These are phyloP conservation scores for Drosophila prosaltans DNA, from an alignment of 1,140 invertebrate genomes.

Conservation along the genomic window DNA sequence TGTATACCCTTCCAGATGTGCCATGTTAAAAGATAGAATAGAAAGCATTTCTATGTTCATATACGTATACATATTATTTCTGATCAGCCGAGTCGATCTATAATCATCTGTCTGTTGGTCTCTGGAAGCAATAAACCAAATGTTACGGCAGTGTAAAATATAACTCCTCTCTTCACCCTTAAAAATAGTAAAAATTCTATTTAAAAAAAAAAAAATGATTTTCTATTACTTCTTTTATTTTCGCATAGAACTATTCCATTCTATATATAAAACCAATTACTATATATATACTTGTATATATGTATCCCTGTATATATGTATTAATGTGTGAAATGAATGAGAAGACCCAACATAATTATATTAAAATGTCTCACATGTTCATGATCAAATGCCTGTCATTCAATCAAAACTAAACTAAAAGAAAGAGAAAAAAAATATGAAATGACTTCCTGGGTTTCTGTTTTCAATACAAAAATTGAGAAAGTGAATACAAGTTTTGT, in stretches of 20 bases:
- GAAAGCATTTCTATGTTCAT: background rate
- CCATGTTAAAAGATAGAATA: background rate
- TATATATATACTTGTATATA: background rate
- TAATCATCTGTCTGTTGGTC: background rate
- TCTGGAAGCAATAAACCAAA: background rate
- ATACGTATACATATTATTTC: background rate
- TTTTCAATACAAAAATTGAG: slow-evolving; percentile 19
- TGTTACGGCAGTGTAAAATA: too few species aligned
- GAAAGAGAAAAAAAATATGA: slow-evolving; percentile 13
- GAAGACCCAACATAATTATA: background rate
- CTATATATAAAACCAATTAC: background rate
- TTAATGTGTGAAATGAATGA: background rate
- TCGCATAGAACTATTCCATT: background rate
- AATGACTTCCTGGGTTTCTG: slow-evolving; percentile 37
- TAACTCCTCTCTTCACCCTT: too few species aligned
- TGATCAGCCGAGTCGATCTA: background rate
- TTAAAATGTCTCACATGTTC: slow-evolving; percentile 2
- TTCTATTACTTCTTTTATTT: too few species aligned
- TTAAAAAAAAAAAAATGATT: too few species aligned
- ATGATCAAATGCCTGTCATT: slow-evolving; percentile 27
- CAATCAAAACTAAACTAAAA: background rate
- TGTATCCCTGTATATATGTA: background rate
- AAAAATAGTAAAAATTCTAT: too few species aligned
- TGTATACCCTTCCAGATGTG: background rate
- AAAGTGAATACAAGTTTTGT: background rate